Conservation (phyloP, 2,797 vertebrate genomes). For the Malurus leucopterus region DNA sequence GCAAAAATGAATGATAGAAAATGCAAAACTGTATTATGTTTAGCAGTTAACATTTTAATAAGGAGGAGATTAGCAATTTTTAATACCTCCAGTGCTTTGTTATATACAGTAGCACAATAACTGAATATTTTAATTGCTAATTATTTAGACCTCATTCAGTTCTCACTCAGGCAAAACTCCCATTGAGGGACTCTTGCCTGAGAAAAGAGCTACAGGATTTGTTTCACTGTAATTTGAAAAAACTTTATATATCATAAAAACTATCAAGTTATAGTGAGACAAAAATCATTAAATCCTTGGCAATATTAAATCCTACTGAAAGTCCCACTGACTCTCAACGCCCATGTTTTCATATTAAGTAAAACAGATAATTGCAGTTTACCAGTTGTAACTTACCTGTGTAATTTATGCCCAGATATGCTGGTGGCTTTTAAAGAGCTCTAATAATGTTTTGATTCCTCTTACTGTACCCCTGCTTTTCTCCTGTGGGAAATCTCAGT, state of each 20-base stretch:
- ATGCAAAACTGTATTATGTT: constrained; percentile 58
- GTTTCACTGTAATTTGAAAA: constrained; percentile 56
- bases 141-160: constrained; percentile 66
- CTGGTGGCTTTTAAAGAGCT: constrained; percentile 13
- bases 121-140: constrained; percentile 67
- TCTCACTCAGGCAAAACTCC: constrained; percentile 65
- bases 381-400: constrained; percentile 26
- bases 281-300: constrained; percentile 57
- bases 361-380: constrained; percentile 40
- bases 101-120: constrained; percentile 62
- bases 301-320: constrained; percentile 51
- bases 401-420: constrained; percentile 37
- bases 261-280: constrained; percentile 47
- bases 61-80: constrained; percentile 59
- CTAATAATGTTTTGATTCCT: constrained; percentile 25
- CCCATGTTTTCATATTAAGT: constrained; percentile 50
- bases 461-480: background rate
- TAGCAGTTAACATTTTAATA: constrained; percentile 63
- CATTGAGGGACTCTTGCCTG: constrained; percentile 51
- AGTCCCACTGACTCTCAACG: constrained; percentile 46
- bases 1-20: constrained; percentile 59
- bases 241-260: constrained; percentile 61
- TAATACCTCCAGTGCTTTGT: constrained; percentile 61
- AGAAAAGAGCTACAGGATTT: constrained; percentile 61
- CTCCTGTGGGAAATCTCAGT: constrained; percentile 6